A percentile compares a stretch with the other conserved stretches of the same genome.
Conservation (phyloP, 1,140 invertebrate species). For the Drosophila virilis region DNA sequence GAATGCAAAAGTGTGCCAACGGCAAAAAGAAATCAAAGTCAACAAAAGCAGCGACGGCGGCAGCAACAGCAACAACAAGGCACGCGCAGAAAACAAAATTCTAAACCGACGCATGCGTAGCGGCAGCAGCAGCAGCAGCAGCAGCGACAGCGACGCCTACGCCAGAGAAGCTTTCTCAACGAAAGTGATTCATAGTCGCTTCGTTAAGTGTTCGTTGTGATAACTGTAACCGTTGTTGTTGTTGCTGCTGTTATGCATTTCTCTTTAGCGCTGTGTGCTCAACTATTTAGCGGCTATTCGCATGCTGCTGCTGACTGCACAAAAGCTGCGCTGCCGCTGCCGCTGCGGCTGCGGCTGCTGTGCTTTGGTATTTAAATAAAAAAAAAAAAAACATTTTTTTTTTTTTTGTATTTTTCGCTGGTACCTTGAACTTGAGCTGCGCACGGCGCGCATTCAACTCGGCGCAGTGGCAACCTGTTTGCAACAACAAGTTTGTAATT, state of each 20-base stretch:
- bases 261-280: constrained; percentile 60
- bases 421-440: constrained; percentile 78
- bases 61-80: constrained; percentile 16
- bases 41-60: constrained; percentile 28
- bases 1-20: constrained; percentile 67
- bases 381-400: too few relatives aligned
- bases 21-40: constrained; percentile 70
- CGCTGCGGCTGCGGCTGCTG: background rate
- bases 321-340: background rate
- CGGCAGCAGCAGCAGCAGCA: too few relatives aligned
- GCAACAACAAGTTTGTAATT: constrained; percentile 67
- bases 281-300: constrained; percentile 52
- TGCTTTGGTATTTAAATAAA: too few relatives aligned
- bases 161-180: constrained; percentile 71
- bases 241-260: constrained; percentile 64
- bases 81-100: constrained; percentile 47
- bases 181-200: constrained; percentile 71
- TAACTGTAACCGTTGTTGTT: constrained; percentile 9
- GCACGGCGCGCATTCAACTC: constrained; percentile 70
- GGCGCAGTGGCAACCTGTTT: constrained; percentile 64
- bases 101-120: constrained; percentile 22
- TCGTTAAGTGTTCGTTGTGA: constrained; percentile 18
- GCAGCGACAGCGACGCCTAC: constrained; percentile 21
- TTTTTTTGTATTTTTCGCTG: constrained; percentile 18
- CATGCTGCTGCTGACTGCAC: constrained; percentile 11